Percentiles rank a stretch among this genome's conserved stretches.
phyloP scores from a whole-genome alignment of 2,113 vertebrate genomes.

The Malaclemys terrapin region DNA sequence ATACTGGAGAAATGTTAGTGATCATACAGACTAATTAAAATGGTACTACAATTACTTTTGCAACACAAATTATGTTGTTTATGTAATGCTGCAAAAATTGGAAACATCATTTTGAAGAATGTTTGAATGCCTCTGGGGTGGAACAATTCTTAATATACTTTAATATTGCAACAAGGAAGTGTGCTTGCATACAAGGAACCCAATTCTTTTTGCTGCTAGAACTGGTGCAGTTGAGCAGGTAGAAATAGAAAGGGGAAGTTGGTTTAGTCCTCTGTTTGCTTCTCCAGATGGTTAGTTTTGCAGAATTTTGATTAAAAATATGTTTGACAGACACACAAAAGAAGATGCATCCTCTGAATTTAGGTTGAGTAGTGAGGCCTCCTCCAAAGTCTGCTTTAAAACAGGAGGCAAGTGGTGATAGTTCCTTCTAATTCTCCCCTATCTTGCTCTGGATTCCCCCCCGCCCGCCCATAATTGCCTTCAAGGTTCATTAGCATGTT shows the following conservation, averaged over 20 bases:
- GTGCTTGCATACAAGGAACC: rapidly evolving
- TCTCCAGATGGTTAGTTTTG: background rate
- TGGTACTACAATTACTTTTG: constrained; percentile 74
- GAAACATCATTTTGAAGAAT: background rate
- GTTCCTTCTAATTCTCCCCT: rapidly evolving
- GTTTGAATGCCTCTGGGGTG: rapidly evolving
- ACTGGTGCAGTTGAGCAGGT: background rate
- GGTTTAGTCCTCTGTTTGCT: rapidly evolving
- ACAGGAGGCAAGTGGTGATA: background rate
- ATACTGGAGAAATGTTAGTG: constrained; percentile 57
- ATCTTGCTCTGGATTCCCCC: rapidly evolving
- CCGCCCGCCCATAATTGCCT: background rate
- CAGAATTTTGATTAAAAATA: background rate
- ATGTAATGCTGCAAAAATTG: constrained; percentile 66
- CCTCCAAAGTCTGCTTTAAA: rapidly evolving
- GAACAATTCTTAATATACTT: rapidly evolving
- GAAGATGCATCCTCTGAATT: rapidly evolving
- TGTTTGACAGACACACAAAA: background rate
- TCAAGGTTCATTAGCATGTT: background rate
- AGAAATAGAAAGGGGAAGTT: constrained; percentile 1
- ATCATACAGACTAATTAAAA: constrained; percentile 74
- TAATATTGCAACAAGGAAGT: background rate
- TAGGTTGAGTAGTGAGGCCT: rapidly evolving
- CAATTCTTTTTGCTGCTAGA: rapidly evolving
- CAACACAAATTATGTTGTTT: constrained; percentile 72